phyloP scores from a whole-genome alignment of 2,888 invertebrate genomes.

The Ennomos fuscantarius region DNA sequence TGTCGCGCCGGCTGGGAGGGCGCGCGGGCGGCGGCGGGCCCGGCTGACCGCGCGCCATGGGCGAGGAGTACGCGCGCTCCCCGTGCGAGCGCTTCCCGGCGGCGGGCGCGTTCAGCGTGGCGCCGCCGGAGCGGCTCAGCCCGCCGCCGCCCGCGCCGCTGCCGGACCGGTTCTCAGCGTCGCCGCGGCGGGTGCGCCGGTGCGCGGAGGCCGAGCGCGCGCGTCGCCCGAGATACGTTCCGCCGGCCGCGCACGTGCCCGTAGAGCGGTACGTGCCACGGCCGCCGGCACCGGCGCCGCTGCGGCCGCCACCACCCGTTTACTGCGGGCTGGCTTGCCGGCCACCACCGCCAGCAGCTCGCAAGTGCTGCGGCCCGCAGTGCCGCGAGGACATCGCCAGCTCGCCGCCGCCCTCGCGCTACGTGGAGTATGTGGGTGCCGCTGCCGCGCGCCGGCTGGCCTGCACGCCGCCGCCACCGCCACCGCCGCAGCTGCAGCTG shows the following conservation, averaged over 20 bases:
- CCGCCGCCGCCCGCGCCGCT: conserved; percentile 87
- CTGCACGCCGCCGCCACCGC: conserved; percentile 80
- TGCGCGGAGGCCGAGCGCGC: conserved; percentile 88
- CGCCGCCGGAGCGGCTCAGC: conserved; percentile 87
- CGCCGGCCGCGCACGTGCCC: conserved; percentile 89
- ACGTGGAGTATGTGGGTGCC: conserved; percentile 87
- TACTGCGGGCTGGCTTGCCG: conserved; percentile 83
- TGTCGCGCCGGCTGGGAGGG: conserved; percentile 66
- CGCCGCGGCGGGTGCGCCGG: conserved; percentile 86
- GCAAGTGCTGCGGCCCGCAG: conserved; percentile 78
- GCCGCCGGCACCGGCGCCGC: conserved; percentile 80
- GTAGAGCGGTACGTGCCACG: conserved; percentile 90
- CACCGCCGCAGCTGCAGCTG: conserved; percentile 78
- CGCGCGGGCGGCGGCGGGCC: conserved; percentile 82
- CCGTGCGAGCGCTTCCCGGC: conserved; percentile 84
- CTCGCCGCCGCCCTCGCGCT: conserved; percentile 78
- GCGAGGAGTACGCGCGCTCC: conserved; percentile 83
- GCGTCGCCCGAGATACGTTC: conserved; percentile 86
- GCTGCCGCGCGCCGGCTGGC: conserved; percentile 86
- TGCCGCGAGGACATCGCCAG: conserved; percentile 76
- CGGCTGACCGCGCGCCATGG: conserved; percentile 82
- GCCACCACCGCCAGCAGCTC: conserved; percentile 68
- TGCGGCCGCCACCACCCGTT: conserved; percentile 79
- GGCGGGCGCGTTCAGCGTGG: conserved; percentile 85
- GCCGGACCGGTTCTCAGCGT: conserved; percentile 84